Evolutionary conservation across 2,888 invertebrate species (phyloP), one percentile per base, ranked within the genome.

Genomic region (Eustalomyia histrio): DNA sequence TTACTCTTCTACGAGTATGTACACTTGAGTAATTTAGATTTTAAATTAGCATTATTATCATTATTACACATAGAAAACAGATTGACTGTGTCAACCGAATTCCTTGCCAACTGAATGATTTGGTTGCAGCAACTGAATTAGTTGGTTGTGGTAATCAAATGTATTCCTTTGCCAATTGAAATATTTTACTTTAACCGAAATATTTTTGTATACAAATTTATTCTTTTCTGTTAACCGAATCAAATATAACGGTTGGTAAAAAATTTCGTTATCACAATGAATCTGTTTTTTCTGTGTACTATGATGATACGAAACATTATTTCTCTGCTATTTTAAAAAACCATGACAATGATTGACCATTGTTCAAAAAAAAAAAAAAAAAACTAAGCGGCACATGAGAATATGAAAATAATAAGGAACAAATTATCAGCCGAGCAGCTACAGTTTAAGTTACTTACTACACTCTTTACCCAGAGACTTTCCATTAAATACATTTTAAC

Each of bases 401-500:
- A 47, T n/a, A 47, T 47, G 43, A 14, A 47, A 29, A 14, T 47
- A 47, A 47, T 47, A n/a, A 5, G 14, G n/a, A 47, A n/a, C n/a
- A 39, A 8, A 39, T 39, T 12, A 6, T 14, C 43, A 14, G 12
- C 43, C 43, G 1, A 12, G 2, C 43, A 43, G n/a, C 7, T 5
- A n/a, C 3, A 47, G 6, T 29, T 0, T 12, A 12, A 39, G 39
- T 47, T n/a, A 47, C 14, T n/a, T 47, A n/a, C n/a, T n/a, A 47
- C 14, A 14, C 14, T 47, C 14, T 43, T 43, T 14, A 43, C 43
- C 2, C 9, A 43, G n/a, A 47, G 65, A 55, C 65, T 75, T 71
- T 71, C 74, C 57, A 74, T 39, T 65, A 65, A 60, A 47, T 47
- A 53, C 53, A 57, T 64, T 74, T 75, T 61, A 61, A 68, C 52